Percentiles rank a stretch among this genome's conserved stretches.
phyloP scores from a whole-genome alignment of 2,797 vertebrate species.

The Falco cherrug region DNA sequence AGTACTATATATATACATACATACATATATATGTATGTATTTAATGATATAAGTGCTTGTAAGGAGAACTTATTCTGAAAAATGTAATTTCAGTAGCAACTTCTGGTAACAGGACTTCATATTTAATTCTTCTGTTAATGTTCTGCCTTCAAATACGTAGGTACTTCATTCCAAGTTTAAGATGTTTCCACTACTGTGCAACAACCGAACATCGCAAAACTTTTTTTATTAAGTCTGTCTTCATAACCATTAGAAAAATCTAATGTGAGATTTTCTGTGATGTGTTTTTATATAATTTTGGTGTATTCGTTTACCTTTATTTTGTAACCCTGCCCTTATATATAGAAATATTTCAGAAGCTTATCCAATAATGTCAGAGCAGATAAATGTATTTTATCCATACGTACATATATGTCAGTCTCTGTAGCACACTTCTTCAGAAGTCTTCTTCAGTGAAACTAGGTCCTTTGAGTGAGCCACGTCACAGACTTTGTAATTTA shows the following conservation, averaged over 20 bases:
- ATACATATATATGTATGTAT: background rate
- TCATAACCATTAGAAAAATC: background rate
- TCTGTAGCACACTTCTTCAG: background rate
- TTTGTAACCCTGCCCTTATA: background rate
- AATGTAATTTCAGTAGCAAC: background rate
- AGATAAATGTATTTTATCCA: background rate
- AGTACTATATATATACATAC: background rate
- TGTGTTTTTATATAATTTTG: background rate
- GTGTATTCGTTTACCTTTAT: background rate
- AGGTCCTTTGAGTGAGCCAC: background rate
- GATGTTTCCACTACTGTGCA: background rate
- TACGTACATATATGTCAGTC: background rate
- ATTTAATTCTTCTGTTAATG: background rate
- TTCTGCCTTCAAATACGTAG: background rate
- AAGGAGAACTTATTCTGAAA: background rate
- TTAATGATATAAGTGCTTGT: background rate
- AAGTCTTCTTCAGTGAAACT: background rate
- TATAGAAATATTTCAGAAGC: background rate
- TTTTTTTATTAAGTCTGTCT: background rate
- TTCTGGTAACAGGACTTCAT: background rate
- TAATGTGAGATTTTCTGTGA: background rate
- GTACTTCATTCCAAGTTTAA: background rate
- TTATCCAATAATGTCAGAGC: background rate
- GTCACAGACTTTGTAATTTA: background rate
- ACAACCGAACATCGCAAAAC: background rate